A percentile compares a stretch with the other conserved stretches of the same genome.
Evolutionary conservation across 37 sponge, comb jelly and placozoan species (phyloP).

Genomic region (Hormiphora californensis): DNA sequence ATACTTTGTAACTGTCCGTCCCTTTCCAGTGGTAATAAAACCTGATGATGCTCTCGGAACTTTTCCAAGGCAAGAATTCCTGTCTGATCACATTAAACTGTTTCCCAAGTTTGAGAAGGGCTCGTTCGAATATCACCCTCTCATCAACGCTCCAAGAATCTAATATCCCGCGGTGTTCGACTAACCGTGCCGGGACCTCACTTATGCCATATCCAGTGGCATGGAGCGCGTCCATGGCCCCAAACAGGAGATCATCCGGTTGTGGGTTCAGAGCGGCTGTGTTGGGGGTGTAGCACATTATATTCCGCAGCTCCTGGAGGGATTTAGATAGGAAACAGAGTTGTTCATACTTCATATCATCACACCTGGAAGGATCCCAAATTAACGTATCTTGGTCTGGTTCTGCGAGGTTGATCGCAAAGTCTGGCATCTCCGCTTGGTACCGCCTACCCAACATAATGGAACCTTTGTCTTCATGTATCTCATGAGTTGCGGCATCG

Average conservation of each 20-base stretch:
- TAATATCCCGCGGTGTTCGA: neutral
- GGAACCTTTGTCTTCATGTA: slow-evolving; percentile 36
- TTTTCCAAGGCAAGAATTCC: slow-evolving; percentile 29
- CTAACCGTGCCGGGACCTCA: neutral
- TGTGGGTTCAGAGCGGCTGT: neutral
- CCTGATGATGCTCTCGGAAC: neutral
- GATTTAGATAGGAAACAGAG: neutral
- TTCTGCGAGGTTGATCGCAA: neutral
- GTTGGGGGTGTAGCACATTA: neutral
- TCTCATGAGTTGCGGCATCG: neutral
- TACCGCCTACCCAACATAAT: slow-evolving; percentile 7
- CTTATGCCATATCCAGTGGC: neutral
- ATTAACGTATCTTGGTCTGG: neutral
- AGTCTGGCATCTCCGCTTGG: slow-evolving; percentile 1
- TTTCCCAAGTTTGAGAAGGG: neutral
- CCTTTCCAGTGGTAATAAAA: slow-evolving; percentile 46
- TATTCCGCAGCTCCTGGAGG: neutral
- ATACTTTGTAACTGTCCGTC: neutral
- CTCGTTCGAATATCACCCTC: slow-evolving; percentile 27
- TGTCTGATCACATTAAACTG: slow-evolving; percentile 42
- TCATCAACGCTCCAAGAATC: slow-evolving; percentile 30
- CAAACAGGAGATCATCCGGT: neutral
- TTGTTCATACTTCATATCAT: neutral
- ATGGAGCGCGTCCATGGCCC: neutral
- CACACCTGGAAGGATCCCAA: slow-evolving; percentile 22